Evolutionary conservation across 2,888 invertebrate species (phyloP).

Genomic region (Athalia rosae): DNA sequence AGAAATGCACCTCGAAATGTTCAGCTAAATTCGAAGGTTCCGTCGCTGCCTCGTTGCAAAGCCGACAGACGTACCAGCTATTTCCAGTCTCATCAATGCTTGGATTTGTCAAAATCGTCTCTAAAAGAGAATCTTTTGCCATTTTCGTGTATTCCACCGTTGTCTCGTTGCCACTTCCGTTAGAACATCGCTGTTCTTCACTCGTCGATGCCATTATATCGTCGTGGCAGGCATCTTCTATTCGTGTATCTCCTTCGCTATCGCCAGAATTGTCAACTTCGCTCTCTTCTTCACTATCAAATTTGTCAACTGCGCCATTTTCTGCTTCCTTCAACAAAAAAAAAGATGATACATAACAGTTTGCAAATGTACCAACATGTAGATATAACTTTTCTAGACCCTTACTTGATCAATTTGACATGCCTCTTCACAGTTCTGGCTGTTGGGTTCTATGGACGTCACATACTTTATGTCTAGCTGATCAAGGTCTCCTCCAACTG

Average conservation of each 20-base stretch:
- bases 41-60: slow-evolving; percentile 68
- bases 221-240: slow-evolving; percentile 52
- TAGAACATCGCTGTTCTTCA: slow-evolving; percentile 48
- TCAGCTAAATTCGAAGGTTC: slow-evolving; percentile 63
- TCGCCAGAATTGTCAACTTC: slow-evolving; percentile 59
- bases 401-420: slow-evolving; percentile 62
- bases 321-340: slow-evolving; percentile 55
- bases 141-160: slow-evolving; percentile 67
- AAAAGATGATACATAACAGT: neutral
- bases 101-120: slow-evolving; percentile 65
- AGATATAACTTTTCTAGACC: slow-evolving; percentile 58
- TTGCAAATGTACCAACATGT: too few relatives aligned
- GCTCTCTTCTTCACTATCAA: slow-evolving; percentile 55
- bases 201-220: slow-evolving; percentile 63
- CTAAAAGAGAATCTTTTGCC: slow-evolving; percentile 64
- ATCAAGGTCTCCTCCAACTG: slow-evolving; percentile 61
- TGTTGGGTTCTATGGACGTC: slow-evolving; percentile 64
- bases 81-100: slow-evolving; percentile 67
- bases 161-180: slow-evolving; percentile 7
- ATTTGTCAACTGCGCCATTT: slow-evolving; percentile 55
- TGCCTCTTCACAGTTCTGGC: slow-evolving; percentile 52
- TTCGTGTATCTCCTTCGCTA: slow-evolving; percentile 54
- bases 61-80: slow-evolving; percentile 70
- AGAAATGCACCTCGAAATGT: slow-evolving; percentile 70
- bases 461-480: slow-evolving; percentile 71